These are phyloP conservation scores for Strigamia crassipes DNA, from an alignment of 2,888 invertebrate genomes.

Conservation along the genomic window DNA sequence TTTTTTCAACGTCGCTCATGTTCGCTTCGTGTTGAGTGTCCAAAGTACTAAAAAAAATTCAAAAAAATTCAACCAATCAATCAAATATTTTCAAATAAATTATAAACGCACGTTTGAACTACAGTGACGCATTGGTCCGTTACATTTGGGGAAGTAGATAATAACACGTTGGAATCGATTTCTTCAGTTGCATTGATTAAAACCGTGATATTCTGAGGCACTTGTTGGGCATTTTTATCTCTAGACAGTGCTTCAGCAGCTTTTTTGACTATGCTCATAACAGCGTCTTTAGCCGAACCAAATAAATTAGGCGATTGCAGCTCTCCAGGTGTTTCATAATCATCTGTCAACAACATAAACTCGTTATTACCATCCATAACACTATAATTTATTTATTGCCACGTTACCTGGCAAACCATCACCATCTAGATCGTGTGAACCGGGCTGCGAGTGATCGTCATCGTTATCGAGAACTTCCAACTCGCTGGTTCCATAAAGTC, in stretches of 20 bases:
- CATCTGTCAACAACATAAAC: constrained; percentile 51
- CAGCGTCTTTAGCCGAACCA: constrained; percentile 86
- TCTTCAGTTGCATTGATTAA: neutral
- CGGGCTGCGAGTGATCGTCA: constrained; percentile 59
- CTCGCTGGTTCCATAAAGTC: constrained; percentile 91
- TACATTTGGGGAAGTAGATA: neutral
- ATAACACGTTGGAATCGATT: neutral
- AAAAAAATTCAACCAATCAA: neutral
- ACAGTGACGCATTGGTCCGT: neutral
- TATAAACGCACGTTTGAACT: neutral
- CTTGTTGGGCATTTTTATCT: constrained; percentile 52
- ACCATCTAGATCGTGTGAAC: constrained; percentile 65
- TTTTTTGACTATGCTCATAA: constrained; percentile 88
- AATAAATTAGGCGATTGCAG: constrained; percentile 60
- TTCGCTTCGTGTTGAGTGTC: neutral
- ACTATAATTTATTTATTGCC: constrained; percentile 54
- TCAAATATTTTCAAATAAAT: neutral
- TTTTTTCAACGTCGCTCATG: neutral
- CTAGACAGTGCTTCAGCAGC: constrained; percentile 84
- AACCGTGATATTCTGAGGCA: neutral
- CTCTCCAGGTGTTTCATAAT: constrained; percentile 56
- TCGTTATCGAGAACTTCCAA: constrained; percentile 59
- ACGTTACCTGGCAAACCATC: constrained; percentile 54
- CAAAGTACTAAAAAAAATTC: neutral
- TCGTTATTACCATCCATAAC: constrained; percentile 1